Conservation (phyloP, 2,888 invertebrate genomes). For the Leptothorax acervorum region DNA sequence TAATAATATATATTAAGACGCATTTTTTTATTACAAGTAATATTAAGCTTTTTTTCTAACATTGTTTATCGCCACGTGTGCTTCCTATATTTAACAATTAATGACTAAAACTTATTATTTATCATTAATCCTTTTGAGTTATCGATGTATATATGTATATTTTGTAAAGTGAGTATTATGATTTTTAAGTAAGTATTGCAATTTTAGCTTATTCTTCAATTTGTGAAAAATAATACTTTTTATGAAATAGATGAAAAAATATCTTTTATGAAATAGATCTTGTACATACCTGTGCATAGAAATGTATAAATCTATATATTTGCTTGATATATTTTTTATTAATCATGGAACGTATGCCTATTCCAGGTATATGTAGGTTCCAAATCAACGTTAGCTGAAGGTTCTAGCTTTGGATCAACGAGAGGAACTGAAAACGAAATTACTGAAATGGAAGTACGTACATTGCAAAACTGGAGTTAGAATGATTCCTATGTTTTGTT, state of each 20-base stretch:
- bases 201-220: slow-evolving; percentile 6
- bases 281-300: neutral
- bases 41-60: neutral
- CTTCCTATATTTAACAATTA: neutral
- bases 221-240: neutral
- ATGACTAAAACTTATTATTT: neutral
- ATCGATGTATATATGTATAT: too few species aligned
- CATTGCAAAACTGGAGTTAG: slow-evolving; percentile 54
- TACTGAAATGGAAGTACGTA: slow-evolving; percentile 82
- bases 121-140: neutral
- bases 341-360: slow-evolving; percentile 34
- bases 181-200: neutral
- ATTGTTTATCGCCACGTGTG: neutral
- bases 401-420: slow-evolving; percentile 81
- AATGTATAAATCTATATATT: neutral
- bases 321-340: slow-evolving; percentile 23
- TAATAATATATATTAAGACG: slow-evolving; percentile 3
- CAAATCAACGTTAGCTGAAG: slow-evolving; percentile 82
- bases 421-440: slow-evolving; percentile 83
- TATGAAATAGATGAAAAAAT: neutral
- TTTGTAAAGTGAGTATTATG: neutral
- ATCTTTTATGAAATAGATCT: neutral
- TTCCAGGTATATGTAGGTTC: slow-evolving; percentile 84
- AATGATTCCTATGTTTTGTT: slow-evolving; percentile 53
- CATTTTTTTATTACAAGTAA: neutral